phyloP scores from a whole-genome alignment of 2,888 invertebrate species.

The Platerodrilus igneus region DNA sequence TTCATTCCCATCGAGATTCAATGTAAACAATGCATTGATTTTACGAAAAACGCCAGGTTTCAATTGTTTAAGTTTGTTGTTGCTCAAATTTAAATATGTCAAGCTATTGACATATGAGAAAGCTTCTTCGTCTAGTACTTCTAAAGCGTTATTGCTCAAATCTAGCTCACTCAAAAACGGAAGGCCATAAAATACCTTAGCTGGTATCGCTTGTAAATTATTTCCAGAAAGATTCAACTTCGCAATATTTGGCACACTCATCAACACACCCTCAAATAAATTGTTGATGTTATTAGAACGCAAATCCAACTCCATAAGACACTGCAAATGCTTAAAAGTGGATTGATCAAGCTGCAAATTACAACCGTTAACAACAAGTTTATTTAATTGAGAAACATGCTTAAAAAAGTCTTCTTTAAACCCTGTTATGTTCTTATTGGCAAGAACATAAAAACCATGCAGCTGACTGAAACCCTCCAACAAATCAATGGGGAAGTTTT shows the following conservation, averaged over 20 bases:
- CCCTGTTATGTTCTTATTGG: constrained; percentile 1
- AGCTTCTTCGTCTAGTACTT: constrained; percentile 56
- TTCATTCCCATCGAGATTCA: constrained; percentile 8
- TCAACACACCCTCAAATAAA: constrained; percentile 61
- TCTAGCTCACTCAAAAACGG: constrained; percentile 60
- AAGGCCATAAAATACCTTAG: constrained; percentile 62
- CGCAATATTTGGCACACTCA: constrained; percentile 49
- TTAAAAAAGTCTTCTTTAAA: constrained; percentile 5
- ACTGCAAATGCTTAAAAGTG: constrained; percentile 5
- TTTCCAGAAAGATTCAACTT: constrained; percentile 58
- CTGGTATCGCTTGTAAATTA: constrained; percentile 61
- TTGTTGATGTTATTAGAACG: constrained; percentile 68
- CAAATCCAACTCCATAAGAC: constrained; percentile 36
- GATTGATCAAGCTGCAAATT: constrained; percentile 1
- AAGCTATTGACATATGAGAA: constrained; percentile 36
- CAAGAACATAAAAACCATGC: constrained; percentile 7
- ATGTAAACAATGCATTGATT: constrained; percentile 6
- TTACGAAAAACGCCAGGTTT: constrained; percentile 8
- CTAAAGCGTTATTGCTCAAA: constrained; percentile 64
- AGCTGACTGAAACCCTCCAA: constrained; percentile 1
- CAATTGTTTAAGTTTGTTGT: constrained; percentile 12
- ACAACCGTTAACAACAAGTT: constrained; percentile 6
- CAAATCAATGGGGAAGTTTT: constrained; percentile 3
- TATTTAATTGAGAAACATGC: constrained; percentile 1
- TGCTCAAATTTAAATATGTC: constrained; percentile 7